These are phyloP conservation scores for Pogoniulus pusillus DNA, from an alignment of 2,797 vertebrate genomes.

Conservation along the genomic window DNA sequence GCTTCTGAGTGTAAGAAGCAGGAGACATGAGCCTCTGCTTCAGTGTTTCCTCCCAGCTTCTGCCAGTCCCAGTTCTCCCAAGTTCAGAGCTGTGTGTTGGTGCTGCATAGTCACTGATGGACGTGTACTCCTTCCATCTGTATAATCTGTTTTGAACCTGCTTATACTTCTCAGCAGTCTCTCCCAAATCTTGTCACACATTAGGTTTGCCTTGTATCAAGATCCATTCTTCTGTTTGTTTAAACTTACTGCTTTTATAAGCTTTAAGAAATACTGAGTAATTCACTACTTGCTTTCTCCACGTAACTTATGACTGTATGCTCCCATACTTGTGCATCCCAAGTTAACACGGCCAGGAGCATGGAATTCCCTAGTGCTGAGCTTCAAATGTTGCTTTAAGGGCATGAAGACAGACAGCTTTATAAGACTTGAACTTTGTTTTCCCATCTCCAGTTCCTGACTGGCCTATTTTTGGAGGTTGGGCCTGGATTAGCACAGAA, in stretches of 20 bases:
- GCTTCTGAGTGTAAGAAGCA: background rate
- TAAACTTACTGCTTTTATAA: background rate
- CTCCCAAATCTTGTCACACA: background rate
- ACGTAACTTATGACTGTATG: background rate
- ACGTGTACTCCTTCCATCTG: background rate
- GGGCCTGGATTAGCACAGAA: background rate
- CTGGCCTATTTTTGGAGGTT: background rate
- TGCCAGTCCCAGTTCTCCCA: background rate
- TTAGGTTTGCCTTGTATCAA: background rate
- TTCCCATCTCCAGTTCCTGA: background rate
- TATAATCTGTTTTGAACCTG: background rate
- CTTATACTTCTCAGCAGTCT: background rate
- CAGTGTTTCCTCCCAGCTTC: background rate
- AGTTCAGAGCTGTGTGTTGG: background rate
- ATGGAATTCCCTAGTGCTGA: background rate
- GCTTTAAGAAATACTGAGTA: background rate
- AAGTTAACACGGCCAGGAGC: background rate
- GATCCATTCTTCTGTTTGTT: background rate
- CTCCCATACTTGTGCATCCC: background rate
- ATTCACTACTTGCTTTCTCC: background rate
- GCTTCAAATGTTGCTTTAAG: background rate
- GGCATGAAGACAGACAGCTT: background rate
- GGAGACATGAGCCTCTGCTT: background rate
- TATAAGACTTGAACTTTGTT: background rate
- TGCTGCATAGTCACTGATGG: background rate